Base-by-base conservation (phyloP, 2,113 vertebrate species). In the Oxyura jamaicensis region DNA sequence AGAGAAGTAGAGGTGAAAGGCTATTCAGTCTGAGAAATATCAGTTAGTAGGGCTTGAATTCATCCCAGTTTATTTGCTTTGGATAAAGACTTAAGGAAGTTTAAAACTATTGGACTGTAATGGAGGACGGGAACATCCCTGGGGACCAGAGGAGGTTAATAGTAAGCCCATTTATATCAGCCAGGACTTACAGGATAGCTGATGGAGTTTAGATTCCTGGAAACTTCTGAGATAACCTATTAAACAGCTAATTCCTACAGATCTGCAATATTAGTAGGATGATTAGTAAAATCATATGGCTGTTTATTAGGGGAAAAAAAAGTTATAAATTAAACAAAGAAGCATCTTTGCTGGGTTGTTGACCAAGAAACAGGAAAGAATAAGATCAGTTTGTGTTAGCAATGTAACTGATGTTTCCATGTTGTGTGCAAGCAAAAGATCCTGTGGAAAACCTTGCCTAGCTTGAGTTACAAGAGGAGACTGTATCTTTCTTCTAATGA, bases 401-500 rank as follows among this genome's bases (percentile, higher is more conserved):
- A 74, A 26, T 23, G 13, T 68, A 83, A 68, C 1, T 83, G 65
- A 18, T 35, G 56, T 60, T 52, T 56, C 44, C 46, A 4, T 36
- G 23, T 42, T 35, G 62, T 3, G 18, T 46, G 55, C 41, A 50
- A 66, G 66, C 33, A 82, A n/a, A 23, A 78, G 13, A 78, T 36
- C 36, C 26, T 2, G 4, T 46, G 39, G 22, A 68, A 82, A 88
- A 85, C 1, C 8, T 11, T 25, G 41, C 31, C 10, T 13, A 7
- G n/a, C 58, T 62, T 35, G 44, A 60, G 44, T 58, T 44, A 39
- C 31, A 39, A 53, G 41, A 94, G 39, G 44, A 60, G 31, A 23
- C 36, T 1, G 0, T 0, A 0, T 35, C 19, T 44, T 86, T 56
- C 44, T 89, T 26, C 23, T 6, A 62, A 11, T 7, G 5, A 78